A percentile compares a stretch with the other conserved stretches of the same genome.
Conservation (phyloP, 1,140 invertebrate genomes). For the Mya arenaria region DNA sequence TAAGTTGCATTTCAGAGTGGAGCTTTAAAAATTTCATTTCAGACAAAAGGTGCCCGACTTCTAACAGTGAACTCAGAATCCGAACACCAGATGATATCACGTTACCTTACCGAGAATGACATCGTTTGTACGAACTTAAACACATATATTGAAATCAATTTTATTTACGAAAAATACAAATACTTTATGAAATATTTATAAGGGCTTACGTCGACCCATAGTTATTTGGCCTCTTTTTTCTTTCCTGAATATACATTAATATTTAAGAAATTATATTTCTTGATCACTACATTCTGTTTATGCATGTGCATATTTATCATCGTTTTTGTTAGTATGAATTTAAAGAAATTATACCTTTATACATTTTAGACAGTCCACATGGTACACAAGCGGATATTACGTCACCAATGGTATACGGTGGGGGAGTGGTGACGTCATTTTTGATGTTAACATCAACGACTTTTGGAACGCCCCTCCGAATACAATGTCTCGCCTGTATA, state of each 20-base stretch:
- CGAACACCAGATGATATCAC: neutral
- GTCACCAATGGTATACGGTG: neutral
- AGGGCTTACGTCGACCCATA: neutral
- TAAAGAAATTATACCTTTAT: neutral
- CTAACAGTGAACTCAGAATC: neutral
- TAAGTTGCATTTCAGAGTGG: neutral
- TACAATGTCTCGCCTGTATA: conserved; percentile 4
- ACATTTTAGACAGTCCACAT: conserved; percentile 1
- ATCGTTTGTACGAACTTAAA: neutral
- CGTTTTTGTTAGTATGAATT: neutral
- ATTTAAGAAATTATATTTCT: neutral
- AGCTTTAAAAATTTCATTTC: neutral
- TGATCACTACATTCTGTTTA: neutral
- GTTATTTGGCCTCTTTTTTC: neutral
- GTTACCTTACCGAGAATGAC: neutral
- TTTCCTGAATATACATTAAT: no score
- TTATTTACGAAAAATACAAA: neutral
- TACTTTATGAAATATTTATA: no score
- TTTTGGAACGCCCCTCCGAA: conserved; percentile 19
- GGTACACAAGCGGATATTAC: conserved; percentile 37
- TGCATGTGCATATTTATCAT: neutral
- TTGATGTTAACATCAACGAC: neutral
- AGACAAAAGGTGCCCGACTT: neutral
- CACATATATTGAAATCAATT: neutral
- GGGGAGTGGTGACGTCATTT: conserved; percentile 13